Evolutionary conservation across 2,797 vertebrate genomes (phyloP), one percentile per base, ranked within the genome.

Genomic region (Sebastes iracundus): DNA sequence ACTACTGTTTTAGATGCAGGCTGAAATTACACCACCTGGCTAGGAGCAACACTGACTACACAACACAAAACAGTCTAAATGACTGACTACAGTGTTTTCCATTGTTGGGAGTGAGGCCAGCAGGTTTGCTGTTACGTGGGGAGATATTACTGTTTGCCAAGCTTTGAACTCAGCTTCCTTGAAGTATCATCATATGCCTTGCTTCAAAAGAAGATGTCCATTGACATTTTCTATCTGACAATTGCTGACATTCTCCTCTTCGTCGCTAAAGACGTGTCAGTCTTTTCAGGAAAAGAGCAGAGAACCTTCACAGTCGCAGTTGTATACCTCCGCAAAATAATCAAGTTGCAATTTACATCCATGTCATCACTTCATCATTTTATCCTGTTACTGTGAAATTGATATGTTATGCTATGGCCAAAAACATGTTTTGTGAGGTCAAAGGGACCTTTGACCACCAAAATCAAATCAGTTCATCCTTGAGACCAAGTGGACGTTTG

Each of bases 21-120:
- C 42, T 80, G 52, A 53, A 83, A 78, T 75, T 6, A 72, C 71
- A 72, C 10, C 77, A 72, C 64, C 69, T 73, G 59, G 14, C 33
- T 5, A 4, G 32, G 28, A 63, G 52, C 62, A 71, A 58, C 64
- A 64, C 71, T 49, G 38, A 16, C n/a, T 56, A 9, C 33, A 46
- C 42, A 55, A 46, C 52, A 35, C 38, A 62, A 35, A 49, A 30
- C 23, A 18, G 28, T 27, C n/a, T 75, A 30, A 79, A 73, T 70
- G 4, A 73, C 69, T 60, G 16, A 83, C 61, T 7, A 8, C 16
- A 6, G 25, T 42, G 28, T 46, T 32, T 69, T 28, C 52, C 18
- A 33, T 71, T 23, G 32, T 28, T 64, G 9, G 3, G 38, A 52
- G 30, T 5, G 3, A 71, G 4, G 20, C 22, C 38, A 35, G 53